Evolutionary conservation across 2,113 vertebrate species (phyloP).

Genomic region (Numida meleagris): DNA sequence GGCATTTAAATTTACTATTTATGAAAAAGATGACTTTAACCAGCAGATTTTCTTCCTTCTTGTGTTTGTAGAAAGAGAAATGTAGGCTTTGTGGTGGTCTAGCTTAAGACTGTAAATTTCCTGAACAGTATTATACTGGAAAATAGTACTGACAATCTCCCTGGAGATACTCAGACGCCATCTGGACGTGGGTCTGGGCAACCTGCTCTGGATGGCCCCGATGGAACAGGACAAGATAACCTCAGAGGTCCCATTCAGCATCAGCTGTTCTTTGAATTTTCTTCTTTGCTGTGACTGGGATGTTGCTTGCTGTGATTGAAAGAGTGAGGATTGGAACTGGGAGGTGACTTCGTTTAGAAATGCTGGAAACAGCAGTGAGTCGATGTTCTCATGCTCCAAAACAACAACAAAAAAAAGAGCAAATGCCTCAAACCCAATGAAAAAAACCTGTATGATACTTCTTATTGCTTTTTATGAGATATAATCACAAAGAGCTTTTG

Average conservation of each 20-base stretch:
- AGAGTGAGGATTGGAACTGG: background rate
- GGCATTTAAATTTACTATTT: background rate
- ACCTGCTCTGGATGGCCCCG: background rate
- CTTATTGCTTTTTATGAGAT: background rate
- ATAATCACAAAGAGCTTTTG: background rate
- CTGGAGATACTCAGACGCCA: background rate
- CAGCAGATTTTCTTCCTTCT: slow-evolving; percentile 3
- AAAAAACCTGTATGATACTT: background rate
- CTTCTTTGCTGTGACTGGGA: background rate
- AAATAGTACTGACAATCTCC: background rate
- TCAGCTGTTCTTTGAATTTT: background rate
- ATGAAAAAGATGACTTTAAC: slow-evolving; percentile 13
- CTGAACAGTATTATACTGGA: background rate
- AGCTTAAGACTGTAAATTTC: background rate
- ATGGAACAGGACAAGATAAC: background rate
- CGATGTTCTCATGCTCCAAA: background rate
- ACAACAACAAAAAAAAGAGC: background rate
- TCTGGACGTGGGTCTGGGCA: background rate
- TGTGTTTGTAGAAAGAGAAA: background rate
- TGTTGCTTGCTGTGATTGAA: background rate
- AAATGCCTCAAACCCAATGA: background rate
- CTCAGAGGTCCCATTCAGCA: background rate
- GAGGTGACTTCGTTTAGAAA: background rate
- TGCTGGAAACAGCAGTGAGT: background rate
- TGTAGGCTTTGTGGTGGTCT: background rate